Evolutionary conservation across 2,113 vertebrate genomes (phyloP).

Genomic region (Carassius auratus): DNA sequence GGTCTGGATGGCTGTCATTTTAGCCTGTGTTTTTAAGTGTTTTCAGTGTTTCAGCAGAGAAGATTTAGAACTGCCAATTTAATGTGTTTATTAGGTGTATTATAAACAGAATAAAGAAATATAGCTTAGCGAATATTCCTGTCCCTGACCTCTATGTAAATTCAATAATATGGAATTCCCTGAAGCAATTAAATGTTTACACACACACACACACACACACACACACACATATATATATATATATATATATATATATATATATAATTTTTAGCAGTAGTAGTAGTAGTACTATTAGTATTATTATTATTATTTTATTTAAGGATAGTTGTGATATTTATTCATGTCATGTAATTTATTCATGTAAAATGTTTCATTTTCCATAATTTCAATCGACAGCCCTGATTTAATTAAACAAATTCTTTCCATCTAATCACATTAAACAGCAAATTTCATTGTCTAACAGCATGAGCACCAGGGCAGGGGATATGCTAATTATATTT

Average conservation of each 20-base stretch:
- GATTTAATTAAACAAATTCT: background rate
- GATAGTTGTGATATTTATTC: background rate
- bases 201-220: too few species aligned
- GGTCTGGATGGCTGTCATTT: background rate
- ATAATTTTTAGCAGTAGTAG: too few species aligned
- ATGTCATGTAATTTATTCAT: background rate
- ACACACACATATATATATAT: too few species aligned
- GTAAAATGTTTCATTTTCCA: background rate
- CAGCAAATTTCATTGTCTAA: conserved; percentile 28
- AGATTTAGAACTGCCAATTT: background rate
- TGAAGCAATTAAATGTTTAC: too few species aligned
- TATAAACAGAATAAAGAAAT: too few species aligned
- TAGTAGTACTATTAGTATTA: too few species aligned
- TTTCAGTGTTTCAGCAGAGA: background rate
- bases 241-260: too few species aligned
- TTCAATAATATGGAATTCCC: too few species aligned
- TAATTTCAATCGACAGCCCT: background rate
- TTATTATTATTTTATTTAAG: background rate
- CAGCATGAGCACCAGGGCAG: background rate
- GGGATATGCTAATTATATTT: conserved; percentile 9
- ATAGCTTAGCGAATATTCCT: too few species aligned
- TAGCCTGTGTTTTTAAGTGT: background rate
- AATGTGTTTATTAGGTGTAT: too few species aligned
- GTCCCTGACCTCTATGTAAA: too few species aligned
- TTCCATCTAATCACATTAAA: conserved; percentile 5